Conservation (phyloP, 1,140 invertebrate species). For the Parasteatoda tepidariorum region DNA sequence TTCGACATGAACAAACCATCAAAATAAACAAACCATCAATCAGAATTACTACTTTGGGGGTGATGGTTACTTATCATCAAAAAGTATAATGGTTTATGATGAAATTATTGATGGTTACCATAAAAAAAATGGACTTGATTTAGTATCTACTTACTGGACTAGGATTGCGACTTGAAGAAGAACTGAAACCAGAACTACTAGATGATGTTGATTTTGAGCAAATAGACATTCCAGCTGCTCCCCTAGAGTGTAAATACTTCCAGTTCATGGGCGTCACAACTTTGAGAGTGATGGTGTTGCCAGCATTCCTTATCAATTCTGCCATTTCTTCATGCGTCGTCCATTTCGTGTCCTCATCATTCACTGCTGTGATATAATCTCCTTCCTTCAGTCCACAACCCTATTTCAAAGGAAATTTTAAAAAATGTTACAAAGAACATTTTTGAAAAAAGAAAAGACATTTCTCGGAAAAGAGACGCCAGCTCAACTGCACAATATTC, state of each 20-base stretch:
- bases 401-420: not conserved
- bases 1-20: not conserved
- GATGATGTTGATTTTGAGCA: conserved; percentile 56
- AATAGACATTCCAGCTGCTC: conserved; percentile 41
- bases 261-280: conserved; percentile 91
- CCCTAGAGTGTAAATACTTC: conserved; percentile 78
- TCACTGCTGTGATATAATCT: conserved; percentile 92
- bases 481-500: too few relatives aligned
- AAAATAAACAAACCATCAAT: not conserved
- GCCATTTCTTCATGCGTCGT: conserved; percentile 92
- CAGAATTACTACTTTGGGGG: not conserved
- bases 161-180: conserved; percentile 39
- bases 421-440: not conserved
- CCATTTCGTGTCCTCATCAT: conserved; percentile 92
- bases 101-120: too few relatives aligned
- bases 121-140: not conserved
- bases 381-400: conserved; percentile 87
- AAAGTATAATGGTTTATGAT: too few relatives aligned
- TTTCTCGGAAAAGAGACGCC: too few relatives aligned
- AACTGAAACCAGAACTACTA: conserved; percentile 53
- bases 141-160: conserved; percentile 43
- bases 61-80: not conserved
- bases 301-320: conserved; percentile 81
- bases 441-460: too few relatives aligned
- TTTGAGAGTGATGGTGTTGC: conserved; percentile 77